Evolutionary conservation across 2,113 vertebrate genomes (phyloP), one percentile per base, ranked within the genome.

Genomic region (Notiomystis cincta): DNA sequence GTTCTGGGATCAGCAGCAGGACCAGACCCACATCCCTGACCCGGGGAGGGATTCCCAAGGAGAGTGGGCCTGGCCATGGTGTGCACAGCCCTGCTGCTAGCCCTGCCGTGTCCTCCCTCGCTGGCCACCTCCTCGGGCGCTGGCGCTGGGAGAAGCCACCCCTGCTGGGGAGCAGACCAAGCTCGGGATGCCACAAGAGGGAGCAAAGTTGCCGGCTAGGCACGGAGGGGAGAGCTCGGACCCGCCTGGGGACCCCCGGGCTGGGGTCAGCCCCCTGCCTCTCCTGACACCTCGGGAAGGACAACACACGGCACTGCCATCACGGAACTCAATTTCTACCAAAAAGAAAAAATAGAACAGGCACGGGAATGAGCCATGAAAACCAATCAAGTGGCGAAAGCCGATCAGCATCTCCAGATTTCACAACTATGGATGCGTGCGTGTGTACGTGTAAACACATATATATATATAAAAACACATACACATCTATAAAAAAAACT

Each of bases 61-160:
- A 0, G 30, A 51, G 33, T 0, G 20, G n/a, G n/a, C 3, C 37
- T 28, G 65, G n/a, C 35, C 23, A 0, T 4, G 33, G 11, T 1
- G 24, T 12, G 75, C 42, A 38, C 4, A 18, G 38, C 61, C 21
- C 42, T 13, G 24, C 12, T 1, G 23, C 37, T 40, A 15, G 38
- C n/a, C 31, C 61, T 4, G 53, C 62, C 27, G 7, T 11, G n/a
- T 2, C 22, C 33, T 27, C 35, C 47, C 23, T 14, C 38, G 0
- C 35, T 5, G 67, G 19, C 35, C 83, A 10, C 38, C 30, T 11
- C 56, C 23, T n/a, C 2, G 2, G 61, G 14, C 72, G 12, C 48
- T 4, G 33, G 11, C 6, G 9, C 69, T 17, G 89, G 62, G 83
- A 82, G 25, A 3, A 76, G 27, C 33, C 71, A 30, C 8, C 80